Base-by-base conservation (phyloP, 2,797 vertebrate genomes). In the Potorous gilbertii region DNA sequence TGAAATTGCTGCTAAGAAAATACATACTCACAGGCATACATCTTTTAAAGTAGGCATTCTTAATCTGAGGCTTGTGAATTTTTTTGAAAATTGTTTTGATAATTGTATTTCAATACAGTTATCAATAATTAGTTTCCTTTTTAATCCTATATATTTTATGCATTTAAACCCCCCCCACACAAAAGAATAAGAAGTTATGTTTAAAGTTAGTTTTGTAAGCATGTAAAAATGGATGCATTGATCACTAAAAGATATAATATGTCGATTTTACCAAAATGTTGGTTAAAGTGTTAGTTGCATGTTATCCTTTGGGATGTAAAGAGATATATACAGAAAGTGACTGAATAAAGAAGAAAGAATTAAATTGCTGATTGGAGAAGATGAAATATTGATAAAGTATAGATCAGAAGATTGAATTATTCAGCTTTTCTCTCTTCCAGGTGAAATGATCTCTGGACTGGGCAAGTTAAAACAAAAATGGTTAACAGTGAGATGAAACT, bases 171-270 rank as follows among this genome's bases (percentile, higher is more conserved):
- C 12, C 59, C 34, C 6, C 28, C 55, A 55, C 27, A 59, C 28
- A 29, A 14, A 62, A 62, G 10, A 29, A 13, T 62, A 31, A 34
- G 29, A 34, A 62, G 57, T 62, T 66, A n/a, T 95, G 0, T n/a
- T 34, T n/a, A 27, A 93, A 34, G 12, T 93, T 74, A 90, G 50
- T 89, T 34, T 96, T 90, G 31, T n/a, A 95, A 40, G 46, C n/a
- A 14, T 62, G 34, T 89, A 95, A 40, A 55, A 92, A 31, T 59
- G 93, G 90, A 56, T 92, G 57, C 10, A 59, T 31, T 59, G 11
- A 18, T 54, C 5, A 94, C 87, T 3, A 21, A 46, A 87, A 14
- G 59, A 34, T 12, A 62, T 0, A 62, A 34, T 34, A 62, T 62
- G 29, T 62, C 16, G 59, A 62, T 62, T 62, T 34, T 31, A 62